phyloP scores from a whole-genome alignment of 2,888 invertebrate species.

The Erebia ligea region DNA sequence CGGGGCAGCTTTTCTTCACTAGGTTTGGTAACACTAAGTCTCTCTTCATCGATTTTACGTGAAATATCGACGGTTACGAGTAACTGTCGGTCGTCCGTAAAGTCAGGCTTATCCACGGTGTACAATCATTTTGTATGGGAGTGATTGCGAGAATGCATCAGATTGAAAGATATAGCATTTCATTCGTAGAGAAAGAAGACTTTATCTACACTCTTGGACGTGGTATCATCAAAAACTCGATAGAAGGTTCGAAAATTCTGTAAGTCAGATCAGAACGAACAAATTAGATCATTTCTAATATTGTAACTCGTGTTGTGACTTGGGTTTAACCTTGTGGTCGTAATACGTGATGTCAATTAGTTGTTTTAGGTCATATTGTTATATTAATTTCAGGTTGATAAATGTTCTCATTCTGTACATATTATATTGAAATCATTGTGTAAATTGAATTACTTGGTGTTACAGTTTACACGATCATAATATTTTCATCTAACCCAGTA shows the following conservation, averaged over 20 bases:
- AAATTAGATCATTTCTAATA: constrained; percentile 33
- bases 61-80: too few species aligned
- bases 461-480: not conserved
- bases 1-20: not conserved
- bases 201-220: not conserved
- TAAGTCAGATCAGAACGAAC: constrained; percentile 28
- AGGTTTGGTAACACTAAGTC: not conserved
- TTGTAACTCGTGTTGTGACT: not conserved
- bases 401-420: not conserved
- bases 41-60: not conserved
- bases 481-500: constrained; percentile 41
- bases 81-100: constrained; percentile 5
- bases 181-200: not conserved
- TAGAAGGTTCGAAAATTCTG: constrained; percentile 24
- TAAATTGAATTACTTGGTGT: not conserved
- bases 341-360: not conserved
- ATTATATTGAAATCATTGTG: not conserved
- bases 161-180: not conserved
- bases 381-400: not conserved
- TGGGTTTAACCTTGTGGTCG: constrained; percentile 13
- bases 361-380: not conserved
- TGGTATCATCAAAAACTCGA: not conserved
- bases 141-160: not conserved
- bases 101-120: not conserved
- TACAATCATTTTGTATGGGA: not conserved